Evolutionary conservation across 2,888 invertebrate genomes (phyloP).

Genomic region (Lasioglossum zephyrum): DNA sequence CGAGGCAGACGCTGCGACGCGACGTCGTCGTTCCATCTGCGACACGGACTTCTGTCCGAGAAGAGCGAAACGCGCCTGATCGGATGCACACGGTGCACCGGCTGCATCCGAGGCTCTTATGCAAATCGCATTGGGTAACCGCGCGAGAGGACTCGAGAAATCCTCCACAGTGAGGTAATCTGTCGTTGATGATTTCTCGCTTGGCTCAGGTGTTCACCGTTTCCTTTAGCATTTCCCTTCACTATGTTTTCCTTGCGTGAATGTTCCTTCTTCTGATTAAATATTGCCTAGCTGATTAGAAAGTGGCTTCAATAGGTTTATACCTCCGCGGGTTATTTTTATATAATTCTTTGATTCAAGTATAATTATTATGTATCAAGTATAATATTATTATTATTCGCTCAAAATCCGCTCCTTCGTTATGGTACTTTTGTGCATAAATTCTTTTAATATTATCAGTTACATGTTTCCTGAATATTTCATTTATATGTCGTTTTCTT

Average conservation of each 20-base stretch:
- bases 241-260: not conserved
- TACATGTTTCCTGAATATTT: too few species aligned
- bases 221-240: not conserved
- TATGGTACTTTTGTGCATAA: too few species aligned
- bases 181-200: not conserved
- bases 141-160: constrained; percentile 12
- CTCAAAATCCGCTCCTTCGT: too few species aligned
- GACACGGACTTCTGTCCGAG: not conserved
- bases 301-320: too few species aligned
- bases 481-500: too few species aligned
- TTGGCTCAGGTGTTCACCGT: not conserved
- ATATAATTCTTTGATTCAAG: too few species aligned
- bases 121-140: constrained; percentile 25
- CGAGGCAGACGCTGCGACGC: constrained; percentile 18
- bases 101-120: constrained; percentile 5
- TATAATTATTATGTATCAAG: too few species aligned
- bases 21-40: not conserved
- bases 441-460: too few species aligned
- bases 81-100: not conserved
- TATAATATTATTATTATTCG: too few species aligned
- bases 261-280: not conserved
- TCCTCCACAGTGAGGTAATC: not conserved
- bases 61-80: constrained; percentile 24
- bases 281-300: too few species aligned
- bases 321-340: too few species aligned